phyloP scores from a whole-genome alignment of 2,113 vertebrate species.

The Sterna hirundo region DNA sequence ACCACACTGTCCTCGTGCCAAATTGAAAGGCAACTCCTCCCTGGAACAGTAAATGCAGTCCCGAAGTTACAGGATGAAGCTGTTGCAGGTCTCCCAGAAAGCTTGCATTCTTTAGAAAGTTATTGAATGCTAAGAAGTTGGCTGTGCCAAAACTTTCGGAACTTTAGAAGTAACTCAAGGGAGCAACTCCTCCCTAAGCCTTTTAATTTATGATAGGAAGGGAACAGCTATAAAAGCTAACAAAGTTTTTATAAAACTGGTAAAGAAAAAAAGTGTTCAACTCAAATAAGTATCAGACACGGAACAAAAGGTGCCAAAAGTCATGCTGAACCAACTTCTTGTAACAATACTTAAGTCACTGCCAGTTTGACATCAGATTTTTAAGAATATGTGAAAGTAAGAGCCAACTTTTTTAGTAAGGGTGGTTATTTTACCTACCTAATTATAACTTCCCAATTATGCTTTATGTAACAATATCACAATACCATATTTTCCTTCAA shows the following conservation, averaged over 20 bases:
- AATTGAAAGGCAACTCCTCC: slow-evolving; percentile 37
- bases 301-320: slow-evolving; percentile 28
- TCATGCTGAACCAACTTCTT: slow-evolving; percentile 1
- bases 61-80: not conserved
- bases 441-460: not conserved
- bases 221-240: slow-evolving; percentile 42
- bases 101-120: not conserved
- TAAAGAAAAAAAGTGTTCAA: not conserved
- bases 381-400: not conserved
- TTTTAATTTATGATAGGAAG: slow-evolving; percentile 57
- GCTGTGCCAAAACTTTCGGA: slow-evolving; percentile 2
- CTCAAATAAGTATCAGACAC: not conserved
- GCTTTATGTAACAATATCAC: not conserved
- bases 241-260: slow-evolving; percentile 23
- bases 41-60: slow-evolving; percentile 14
- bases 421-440: not conserved
- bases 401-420: not conserved
- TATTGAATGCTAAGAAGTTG: slow-evolving; percentile 5
- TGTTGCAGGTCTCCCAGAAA: slow-evolving; percentile 34
- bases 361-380: not conserved
- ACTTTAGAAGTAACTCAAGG: slow-evolving; percentile 4
- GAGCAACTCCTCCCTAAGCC: slow-evolving; percentile 35
- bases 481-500: not conserved
- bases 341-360: not conserved
- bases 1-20: not conserved